phyloP scores from a whole-genome alignment of 2,888 invertebrate species.

The Tanaodytes sp. region DNA sequence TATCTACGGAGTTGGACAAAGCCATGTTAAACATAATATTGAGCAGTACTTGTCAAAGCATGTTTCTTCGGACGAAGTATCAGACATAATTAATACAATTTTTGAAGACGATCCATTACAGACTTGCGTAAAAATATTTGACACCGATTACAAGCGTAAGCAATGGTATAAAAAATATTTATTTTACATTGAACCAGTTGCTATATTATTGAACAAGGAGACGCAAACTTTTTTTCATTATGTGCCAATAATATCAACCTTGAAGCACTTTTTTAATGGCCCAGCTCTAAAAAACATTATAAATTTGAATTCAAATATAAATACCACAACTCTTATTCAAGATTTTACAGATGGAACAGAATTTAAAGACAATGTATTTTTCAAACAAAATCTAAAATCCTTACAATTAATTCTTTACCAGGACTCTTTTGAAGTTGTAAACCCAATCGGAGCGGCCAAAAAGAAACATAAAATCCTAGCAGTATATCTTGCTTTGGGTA shows the following conservation, averaged over 20 bases:
- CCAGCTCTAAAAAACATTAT: constrained; percentile 8
- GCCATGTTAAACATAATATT: no score
- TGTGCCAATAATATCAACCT: constrained; percentile 11
- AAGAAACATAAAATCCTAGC: constrained; percentile 61
- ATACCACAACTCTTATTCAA: no score
- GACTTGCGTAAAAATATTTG: no score
- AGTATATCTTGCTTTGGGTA: constrained; percentile 60
- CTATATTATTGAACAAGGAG: background rate
- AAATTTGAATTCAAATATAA: background rate
- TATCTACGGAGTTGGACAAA: constrained; percentile 5
- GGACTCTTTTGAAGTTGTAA: constrained; percentile 63
- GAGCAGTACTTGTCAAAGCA: no score
- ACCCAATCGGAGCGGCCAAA: constrained; percentile 60
- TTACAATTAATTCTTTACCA: constrained; percentile 59
- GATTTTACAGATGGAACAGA: constrained; percentile 57
- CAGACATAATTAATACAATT: no score
- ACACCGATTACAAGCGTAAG: no score
- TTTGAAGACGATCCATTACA: no score
- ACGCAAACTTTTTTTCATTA: constrained; percentile 7
- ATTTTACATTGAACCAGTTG: no score
- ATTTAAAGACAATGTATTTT: constrained; percentile 52
- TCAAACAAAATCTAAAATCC: constrained; percentile 51
- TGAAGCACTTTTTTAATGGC: constrained; percentile 7
- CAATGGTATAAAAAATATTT: no score
- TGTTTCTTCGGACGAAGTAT: no score